phyloP scores from a whole-genome alignment of 2,113 vertebrate genomes.

The Ceyx melanurus region DNA sequence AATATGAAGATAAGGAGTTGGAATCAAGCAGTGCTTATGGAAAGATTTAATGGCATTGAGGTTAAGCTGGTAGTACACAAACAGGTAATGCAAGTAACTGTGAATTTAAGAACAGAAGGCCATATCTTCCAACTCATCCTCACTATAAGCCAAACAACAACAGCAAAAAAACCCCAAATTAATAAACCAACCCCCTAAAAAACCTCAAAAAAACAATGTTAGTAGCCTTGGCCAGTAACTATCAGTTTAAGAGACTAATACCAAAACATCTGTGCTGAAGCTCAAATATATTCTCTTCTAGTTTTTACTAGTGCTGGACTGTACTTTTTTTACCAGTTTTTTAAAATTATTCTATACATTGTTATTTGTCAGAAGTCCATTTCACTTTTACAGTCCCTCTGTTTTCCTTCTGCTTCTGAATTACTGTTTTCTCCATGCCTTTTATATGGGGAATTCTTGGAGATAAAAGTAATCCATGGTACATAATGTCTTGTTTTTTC shows the following conservation, averaged over 20 bases:
- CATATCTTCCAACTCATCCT: neutral
- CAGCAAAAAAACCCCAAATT: neutral
- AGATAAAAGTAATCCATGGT: neutral
- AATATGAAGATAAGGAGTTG: neutral
- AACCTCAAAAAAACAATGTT: neutral
- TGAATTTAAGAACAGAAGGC: neutral
- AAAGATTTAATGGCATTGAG: neutral
- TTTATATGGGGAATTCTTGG: neutral
- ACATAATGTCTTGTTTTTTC: neutral
- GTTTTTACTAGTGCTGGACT: neutral
- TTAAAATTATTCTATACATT: neutral
- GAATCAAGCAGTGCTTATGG: neutral
- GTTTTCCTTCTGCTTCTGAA: neutral
- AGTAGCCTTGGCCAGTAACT: neutral
- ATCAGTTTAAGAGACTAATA: neutral
- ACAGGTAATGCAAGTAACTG: neutral
- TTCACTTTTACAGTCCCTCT: constrained; percentile 20
- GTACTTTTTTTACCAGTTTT: neutral
- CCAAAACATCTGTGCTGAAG: neutral
- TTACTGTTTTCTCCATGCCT: neutral
- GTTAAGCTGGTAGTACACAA: neutral
- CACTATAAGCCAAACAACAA: neutral
- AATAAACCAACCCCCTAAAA: neutral
- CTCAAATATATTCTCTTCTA: neutral
- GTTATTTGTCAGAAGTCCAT: constrained; percentile 23